Evolutionary conservation across 2,797 vertebrate species (phyloP), one percentile per base, ranked within the genome.

Genomic region (Danio choprae): DNA sequence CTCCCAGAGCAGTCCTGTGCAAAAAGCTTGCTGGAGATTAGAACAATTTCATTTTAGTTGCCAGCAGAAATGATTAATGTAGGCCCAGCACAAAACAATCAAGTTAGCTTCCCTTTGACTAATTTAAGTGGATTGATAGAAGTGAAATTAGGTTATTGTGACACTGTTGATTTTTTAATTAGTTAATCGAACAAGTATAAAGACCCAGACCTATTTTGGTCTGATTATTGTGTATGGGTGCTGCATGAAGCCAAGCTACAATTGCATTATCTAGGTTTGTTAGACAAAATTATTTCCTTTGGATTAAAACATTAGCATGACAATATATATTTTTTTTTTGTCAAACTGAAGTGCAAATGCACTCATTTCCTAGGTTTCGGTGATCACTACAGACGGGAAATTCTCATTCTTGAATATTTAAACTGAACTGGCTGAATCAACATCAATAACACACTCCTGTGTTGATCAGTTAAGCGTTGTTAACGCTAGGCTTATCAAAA

Each of bases 401-500:
- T 36, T 12, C 43, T 6, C 29, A 68, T 8, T 4, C 40, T 62
- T n/a, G 29, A 36, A n/a, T 7, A 40, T 38, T 50, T 38, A 15
- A 11, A 62, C 13, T 62, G 29, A 50, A 70, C 6, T 20, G 22
- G 15, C 56, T 50, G 12, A 36, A 15, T 36, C 22, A 50, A 50
- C 1, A 4, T 67, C 12, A 29, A 29, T 20, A 67, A 22, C 68
- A 53, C 16, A 18, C 3, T 41, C 50, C n/a, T 1, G 2, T 76
- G 60, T n/a, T 43, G 18, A 64, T 56, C 15, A n/a, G 16, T 76
- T 44, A 62, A 53, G 18, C 15, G 18, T 20, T 18, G 40, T 12
- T 41, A 41, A 68, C 12, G 53, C 65, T 12, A n/a, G 50, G 4
- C 40, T 70, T 74, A 72, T 80, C 18, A 43, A 76, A 50, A 64